A percentile compares a stretch with the other conserved stretches of the same genome.
phyloP scores from a whole-genome alignment of 2,113 vertebrate species.

The Junco hyemalis region DNA sequence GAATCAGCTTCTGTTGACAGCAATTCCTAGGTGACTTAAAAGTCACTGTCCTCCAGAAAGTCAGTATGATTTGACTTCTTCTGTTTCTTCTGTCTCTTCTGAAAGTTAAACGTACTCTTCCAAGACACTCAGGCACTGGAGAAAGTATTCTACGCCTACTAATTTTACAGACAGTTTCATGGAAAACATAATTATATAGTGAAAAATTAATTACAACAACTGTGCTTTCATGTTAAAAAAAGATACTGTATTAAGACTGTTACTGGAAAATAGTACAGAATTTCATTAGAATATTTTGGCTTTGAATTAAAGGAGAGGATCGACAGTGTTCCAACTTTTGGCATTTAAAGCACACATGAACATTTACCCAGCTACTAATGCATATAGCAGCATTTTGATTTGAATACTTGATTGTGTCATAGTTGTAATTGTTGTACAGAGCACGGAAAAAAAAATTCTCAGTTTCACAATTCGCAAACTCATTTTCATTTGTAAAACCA shows the following conservation, averaged over 20 bases:
- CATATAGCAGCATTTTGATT: background rate
- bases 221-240: conserved; percentile 42
- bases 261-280: background rate
- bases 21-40: background rate
- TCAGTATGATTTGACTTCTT: background rate
- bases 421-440: background rate
- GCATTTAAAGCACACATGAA: background rate
- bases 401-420: background rate
- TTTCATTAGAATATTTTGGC: background rate
- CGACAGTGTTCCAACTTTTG: background rate
- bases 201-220: conserved; percentile 40
- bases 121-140: background rate
- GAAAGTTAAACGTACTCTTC: background rate
- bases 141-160: background rate
- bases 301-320: background rate
- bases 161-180: conserved; percentile 35
- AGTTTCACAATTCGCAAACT: background rate
- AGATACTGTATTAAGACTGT: background rate
- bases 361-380: background rate
- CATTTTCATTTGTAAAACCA: background rate
- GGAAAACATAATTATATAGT: conserved; percentile 3
- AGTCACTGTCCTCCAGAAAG: background rate
- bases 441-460: background rate
- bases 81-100: background rate
- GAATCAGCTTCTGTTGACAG: background rate